Evolutionary conservation across 2,797 vertebrate genomes (phyloP), one percentile per base, ranked within the genome.

Genomic region (Myotis myotis): DNA sequence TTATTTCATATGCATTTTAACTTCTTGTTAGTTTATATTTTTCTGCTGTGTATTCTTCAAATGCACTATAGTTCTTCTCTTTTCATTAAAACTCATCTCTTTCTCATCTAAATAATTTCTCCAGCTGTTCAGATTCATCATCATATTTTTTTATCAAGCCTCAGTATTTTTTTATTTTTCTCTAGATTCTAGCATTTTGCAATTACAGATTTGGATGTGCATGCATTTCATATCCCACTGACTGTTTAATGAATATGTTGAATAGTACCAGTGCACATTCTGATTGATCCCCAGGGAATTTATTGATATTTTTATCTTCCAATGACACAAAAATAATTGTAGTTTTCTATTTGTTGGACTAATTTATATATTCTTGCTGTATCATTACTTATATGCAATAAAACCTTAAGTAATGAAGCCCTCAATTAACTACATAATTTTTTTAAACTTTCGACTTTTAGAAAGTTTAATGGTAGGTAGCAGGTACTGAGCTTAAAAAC

Each of bases 81-180:
- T 95, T 95, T 71, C 60, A 87, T 91, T 96, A 95, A 94, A 93
- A 83, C n/a, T 93, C 66, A 87, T 90, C 79, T 90, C 68, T 70
- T 89, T 83, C 53, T 96, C 81, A 91, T 95, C 80, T 95, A 83
- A 94, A 95, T 95, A 91, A 95, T 95, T 95, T 96, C n/a, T n/a
- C 79, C 82, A 92, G 87, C 81, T 96, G 91, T 96, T 82, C 85
- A 89, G 28, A 93, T 92, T 47, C 66, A 95, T 47, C 66, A 95
- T 95, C 66, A 87, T 66, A 70, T 96, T 96, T 96, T 96, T 97
- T 91, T 70, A 97, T 96, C 84, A 88, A 96, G 79, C 49, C 25
- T 83, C n/a, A 6, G 30, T 33, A 68, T 66, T 68, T 49, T n/a
- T 66, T 93, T 75, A 96, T 96, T 92, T 97, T 84, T 93, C 55